Evolutionary conservation across 1,140 invertebrate genomes (phyloP).

Genomic region (Limonius californicus): DNA sequence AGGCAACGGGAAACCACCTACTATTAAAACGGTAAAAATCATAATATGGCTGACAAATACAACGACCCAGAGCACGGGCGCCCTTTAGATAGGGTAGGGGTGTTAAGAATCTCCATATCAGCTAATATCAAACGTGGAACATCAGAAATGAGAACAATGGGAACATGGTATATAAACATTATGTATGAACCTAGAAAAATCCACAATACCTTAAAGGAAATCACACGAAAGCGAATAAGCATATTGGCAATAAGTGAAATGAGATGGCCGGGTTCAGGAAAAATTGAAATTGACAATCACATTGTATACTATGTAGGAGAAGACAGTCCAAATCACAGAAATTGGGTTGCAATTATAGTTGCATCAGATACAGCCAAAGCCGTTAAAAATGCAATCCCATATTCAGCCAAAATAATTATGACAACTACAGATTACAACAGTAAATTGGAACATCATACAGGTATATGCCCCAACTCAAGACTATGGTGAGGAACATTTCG

Average conservation of each 20-base stretch:
- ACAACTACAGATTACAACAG: not conserved
- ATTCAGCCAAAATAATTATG: too few relatives aligned
- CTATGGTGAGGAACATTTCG: not conserved
- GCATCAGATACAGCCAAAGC: too few relatives aligned
- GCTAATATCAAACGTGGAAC: not conserved
- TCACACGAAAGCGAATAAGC: too few relatives aligned
- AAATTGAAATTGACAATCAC: not conserved
- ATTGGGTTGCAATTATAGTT: too few relatives aligned
- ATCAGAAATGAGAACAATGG: not conserved
- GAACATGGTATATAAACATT: constrained; percentile 20
- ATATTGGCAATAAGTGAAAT: too few relatives aligned
- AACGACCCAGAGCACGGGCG: not conserved
- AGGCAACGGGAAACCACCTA: not conserved
- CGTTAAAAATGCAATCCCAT: too few relatives aligned
- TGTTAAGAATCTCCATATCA: not conserved
- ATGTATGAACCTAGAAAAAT: constrained; percentile 17
- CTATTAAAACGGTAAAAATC: not conserved
- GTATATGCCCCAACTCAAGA: not conserved
- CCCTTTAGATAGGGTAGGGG: not conserved
- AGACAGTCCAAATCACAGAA: too few relatives aligned
- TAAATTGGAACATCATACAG: not conserved
- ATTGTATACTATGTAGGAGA: too few relatives aligned
- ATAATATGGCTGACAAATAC: not conserved
- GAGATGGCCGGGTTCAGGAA: constrained; percentile 1
- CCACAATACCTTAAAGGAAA: constrained; percentile 16